Conservation (phyloP, 2,888 invertebrate genomes). For the Erannis defoliaria region DNA sequence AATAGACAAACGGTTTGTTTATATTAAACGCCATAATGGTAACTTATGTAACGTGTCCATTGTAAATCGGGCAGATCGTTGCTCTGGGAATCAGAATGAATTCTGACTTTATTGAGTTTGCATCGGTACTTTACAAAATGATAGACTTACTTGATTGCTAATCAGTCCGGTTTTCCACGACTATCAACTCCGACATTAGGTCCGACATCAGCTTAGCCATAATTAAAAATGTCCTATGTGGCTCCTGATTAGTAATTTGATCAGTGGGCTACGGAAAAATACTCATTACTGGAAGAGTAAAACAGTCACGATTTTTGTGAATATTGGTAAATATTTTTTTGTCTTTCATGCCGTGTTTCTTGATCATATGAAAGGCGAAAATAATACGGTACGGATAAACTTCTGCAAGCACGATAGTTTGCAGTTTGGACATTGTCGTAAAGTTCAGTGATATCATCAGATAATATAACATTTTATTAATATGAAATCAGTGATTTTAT, state of each 20-base stretch:
- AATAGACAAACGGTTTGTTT: conserved; percentile 11
- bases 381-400: neutral
- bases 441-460: neutral
- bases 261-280: neutral
- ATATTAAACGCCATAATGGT: neutral
- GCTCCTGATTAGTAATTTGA: too few relatives aligned
- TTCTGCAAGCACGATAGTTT: neutral
- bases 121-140: neutral
- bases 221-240: too few relatives aligned
- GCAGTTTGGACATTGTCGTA: neutral
- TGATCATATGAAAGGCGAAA: conserved; percentile 8
- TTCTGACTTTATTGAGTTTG: neutral
- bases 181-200: too few relatives aligned
- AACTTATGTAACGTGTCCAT: neutral
- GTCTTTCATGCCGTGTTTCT: neutral
- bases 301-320: neutral
- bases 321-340: neutral
- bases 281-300: neutral
- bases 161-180: too few relatives aligned
- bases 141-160: neutral
- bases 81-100: neutral
- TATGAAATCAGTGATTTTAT: neutral
- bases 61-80: neutral
- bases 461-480: neutral
- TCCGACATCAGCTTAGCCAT: too few relatives aligned